Base-by-base conservation (phyloP, 1,140 invertebrate genomes). In the Drosophila lacertosa region DNA sequence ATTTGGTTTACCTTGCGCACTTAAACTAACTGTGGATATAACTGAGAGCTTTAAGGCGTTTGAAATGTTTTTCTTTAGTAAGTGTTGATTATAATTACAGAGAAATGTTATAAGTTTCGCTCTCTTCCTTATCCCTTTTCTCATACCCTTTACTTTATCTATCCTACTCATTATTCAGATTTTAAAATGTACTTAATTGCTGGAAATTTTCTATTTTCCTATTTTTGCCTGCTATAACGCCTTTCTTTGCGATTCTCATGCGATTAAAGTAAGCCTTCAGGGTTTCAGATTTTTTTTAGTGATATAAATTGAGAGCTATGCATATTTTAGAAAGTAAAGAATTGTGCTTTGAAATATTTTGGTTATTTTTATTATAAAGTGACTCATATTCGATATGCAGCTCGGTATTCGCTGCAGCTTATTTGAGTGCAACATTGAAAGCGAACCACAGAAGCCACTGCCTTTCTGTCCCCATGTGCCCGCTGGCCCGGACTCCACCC, bases 371-470 rank as follows among this genome's bases (percentile, higher is more conserved):
- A 20, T 32, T 16, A 18, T 20, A 44, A 7, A 37, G 16, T 20
- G 13, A 48, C 7, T n/a, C n/a, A 9, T 22, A 35, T 16, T 26
- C 15, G 24, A 22, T 24, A 60, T 51, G 44, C 55, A 67, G 39
- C 22, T 68, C 47, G 11, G 51, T 62, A 53, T 53, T 26, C 29
- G 26, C 16, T 62, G 47, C 57, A 55, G 58, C 59, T 59, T 26
- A 10, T 57, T 39, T 57, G 33, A 47, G 40, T 26, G 32, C 53
- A 65, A 48, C 37, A 64, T 54, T 64, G 18, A 63, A 63, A 54
- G 32, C 45, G 20, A 9, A 1, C 15, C 29, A 2, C 15, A 3
- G 4, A 10, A 15, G 7, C 37, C 16, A 32, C 11, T 5, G 10
- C n/a, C 37, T 39, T 1, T 37, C 11, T 9, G 13, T 2, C 20